Evolutionary conservation across 2,797 vertebrate species (phyloP).

Genomic region (Pseudotriccus pelzelni): DNA sequence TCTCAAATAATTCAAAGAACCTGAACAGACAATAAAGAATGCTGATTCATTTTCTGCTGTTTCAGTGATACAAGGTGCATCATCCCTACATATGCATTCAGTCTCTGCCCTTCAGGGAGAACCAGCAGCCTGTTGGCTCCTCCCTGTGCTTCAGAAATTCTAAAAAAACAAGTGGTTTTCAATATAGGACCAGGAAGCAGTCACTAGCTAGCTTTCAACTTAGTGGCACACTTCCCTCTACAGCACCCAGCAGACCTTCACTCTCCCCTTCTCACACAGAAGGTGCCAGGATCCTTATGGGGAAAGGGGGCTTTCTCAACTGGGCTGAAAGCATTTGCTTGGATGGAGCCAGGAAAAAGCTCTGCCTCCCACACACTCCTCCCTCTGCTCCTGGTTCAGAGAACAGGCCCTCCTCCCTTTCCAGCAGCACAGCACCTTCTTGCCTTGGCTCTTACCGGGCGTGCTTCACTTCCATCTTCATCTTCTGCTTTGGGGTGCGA

Average conservation of each 20-base stretch:
- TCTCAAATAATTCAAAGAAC: conserved; percentile 97
- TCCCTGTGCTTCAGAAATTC: background rate
- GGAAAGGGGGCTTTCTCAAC: background rate
- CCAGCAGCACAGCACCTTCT: background rate
- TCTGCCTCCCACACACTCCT: background rate
- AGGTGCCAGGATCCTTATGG: background rate
- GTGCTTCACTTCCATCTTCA: conserved; percentile 99
- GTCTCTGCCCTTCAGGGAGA: background rate
- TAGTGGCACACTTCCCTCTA: background rate
- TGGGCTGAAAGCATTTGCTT: background rate
- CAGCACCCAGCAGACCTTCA: background rate
- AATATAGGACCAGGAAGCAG: background rate
- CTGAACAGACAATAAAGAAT: conserved; percentile 73
- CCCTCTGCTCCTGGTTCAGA: background rate
- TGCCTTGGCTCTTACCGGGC: conserved; percentile 78
- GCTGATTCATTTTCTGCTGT: background rate
- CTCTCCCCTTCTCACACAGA: background rate
- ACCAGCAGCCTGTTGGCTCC: background rate
- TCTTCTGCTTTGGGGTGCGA: conserved; percentile 97
- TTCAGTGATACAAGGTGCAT: background rate
- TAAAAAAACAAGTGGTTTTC: background rate
- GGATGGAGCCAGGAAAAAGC: background rate
- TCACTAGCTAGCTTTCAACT: background rate
- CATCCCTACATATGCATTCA: background rate
- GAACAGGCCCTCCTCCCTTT: background rate